A percentile compares a stretch with the other conserved stretches of the same genome.
phyloP scores from a whole-genome alignment of 2,113 vertebrate species.

The Miniopterus natalensis region DNA sequence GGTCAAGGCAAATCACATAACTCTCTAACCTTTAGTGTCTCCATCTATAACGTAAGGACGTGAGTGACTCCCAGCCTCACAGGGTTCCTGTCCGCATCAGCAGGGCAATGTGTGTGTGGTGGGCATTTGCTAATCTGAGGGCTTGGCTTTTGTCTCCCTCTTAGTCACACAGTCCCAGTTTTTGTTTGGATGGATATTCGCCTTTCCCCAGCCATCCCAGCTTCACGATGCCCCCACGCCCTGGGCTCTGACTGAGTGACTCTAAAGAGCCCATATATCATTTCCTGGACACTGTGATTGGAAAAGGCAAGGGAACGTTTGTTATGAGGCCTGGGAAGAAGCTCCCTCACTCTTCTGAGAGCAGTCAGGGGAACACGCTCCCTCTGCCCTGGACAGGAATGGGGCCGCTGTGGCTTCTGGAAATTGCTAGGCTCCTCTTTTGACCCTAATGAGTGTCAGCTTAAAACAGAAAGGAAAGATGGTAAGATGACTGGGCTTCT shows the following conservation, averaged over 20 bases:
- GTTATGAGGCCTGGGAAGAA: not conserved
- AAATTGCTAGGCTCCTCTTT: not conserved
- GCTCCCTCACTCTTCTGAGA: not conserved
- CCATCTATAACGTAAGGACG: not conserved
- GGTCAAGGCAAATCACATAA: not conserved
- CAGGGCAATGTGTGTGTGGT: accelerated
- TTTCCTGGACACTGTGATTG: not conserved
- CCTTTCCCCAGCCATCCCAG: not conserved
- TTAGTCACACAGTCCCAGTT: not conserved
- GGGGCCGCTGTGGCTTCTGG: not conserved
- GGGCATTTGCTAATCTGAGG: not conserved
- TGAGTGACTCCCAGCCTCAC: not conserved
- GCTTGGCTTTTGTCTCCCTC: not conserved
- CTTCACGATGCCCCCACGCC: accelerated
- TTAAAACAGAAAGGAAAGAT: not conserved
- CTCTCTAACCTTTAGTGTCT: not conserved
- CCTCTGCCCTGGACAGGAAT: not conserved
- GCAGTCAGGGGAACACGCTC: not conserved
- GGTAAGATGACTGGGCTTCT: not conserved
- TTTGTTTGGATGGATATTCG: not conserved
- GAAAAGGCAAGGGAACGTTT: not conserved
- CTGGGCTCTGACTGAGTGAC: not conserved
- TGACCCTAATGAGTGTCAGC: not conserved
- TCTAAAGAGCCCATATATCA: not conserved
- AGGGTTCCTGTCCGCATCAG: not conserved